Evolutionary conservation across 2,113 vertebrate genomes (phyloP).

Genomic region (Montifringilla adamsi): DNA sequence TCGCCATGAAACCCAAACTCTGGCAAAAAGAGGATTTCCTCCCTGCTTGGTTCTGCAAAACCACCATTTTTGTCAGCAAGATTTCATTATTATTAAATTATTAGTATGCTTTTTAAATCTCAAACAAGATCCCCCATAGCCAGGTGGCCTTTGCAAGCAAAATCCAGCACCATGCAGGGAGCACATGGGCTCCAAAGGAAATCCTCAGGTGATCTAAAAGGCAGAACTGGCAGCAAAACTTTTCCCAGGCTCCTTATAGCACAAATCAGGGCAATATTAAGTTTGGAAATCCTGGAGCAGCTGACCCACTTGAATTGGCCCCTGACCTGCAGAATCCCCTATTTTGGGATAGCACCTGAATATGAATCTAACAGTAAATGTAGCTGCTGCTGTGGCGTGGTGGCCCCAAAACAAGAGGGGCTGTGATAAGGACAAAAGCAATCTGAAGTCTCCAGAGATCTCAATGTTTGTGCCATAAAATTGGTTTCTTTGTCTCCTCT

Average conservation of each 20-base stretch:
- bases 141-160: not conserved
- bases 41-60: not conserved
- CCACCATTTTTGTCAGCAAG: not conserved
- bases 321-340: not conserved
- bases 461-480: not conserved
- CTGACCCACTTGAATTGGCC: not conserved
- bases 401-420: not conserved
- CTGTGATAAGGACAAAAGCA: not conserved
- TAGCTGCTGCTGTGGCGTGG: not conserved
- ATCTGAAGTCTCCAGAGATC: not conserved
- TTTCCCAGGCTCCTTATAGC: not conserved
- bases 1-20: not conserved
- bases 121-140: not conserved
- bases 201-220: not conserved
- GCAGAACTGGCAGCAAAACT: not conserved
- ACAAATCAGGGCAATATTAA: not conserved
- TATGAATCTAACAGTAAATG: not conserved
- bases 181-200: fast-evolving
- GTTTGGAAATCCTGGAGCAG: not conserved
- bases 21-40: not conserved
- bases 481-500: not conserved
- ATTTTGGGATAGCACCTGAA: not conserved
- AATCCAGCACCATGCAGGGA: not conserved
- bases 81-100: not conserved
- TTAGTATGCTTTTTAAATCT: not conserved